Conservation (phyloP, 2,797 vertebrate genomes). For the Esox lucius region DNA sequence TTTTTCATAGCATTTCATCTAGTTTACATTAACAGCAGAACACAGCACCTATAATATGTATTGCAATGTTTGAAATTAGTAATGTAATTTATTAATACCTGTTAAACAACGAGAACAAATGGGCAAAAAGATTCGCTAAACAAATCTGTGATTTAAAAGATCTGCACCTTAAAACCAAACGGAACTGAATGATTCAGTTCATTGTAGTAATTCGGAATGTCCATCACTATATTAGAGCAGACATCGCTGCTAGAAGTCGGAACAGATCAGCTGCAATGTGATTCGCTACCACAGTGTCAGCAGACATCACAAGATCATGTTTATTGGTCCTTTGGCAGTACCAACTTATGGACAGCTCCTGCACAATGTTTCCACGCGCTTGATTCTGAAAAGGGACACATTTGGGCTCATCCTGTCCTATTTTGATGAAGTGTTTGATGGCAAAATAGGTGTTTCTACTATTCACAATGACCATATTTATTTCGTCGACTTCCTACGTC, state of each 20-base stretch:
- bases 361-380: constrained; percentile 2
- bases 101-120: too few species aligned
- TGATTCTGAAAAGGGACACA: neutral
- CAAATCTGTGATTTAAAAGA: too few species aligned
- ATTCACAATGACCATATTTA: neutral
- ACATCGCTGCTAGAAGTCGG: constrained; percentile 63
- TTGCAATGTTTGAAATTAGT: too few species aligned
- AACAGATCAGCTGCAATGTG: constrained; percentile 75
- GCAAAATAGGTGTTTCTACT: neutral
- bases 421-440: neutral
- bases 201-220: too few species aligned
- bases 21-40: too few species aligned
- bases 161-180: too few species aligned
- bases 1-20: too few species aligned
- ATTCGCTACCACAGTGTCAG: constrained; percentile 90
- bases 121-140: too few species aligned
- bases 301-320: constrained; percentile 92
- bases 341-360: constrained; percentile 64
- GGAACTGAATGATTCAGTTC: too few species aligned
- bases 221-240: neutral
- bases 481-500: neutral
- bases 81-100: too few species aligned
- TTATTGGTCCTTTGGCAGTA: constrained; percentile 81
- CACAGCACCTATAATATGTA: too few species aligned
- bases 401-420: neutral